Evolutionary conservation across 1,140 invertebrate species (phyloP).

Genomic region (Hypsibius dujardini): DNA sequence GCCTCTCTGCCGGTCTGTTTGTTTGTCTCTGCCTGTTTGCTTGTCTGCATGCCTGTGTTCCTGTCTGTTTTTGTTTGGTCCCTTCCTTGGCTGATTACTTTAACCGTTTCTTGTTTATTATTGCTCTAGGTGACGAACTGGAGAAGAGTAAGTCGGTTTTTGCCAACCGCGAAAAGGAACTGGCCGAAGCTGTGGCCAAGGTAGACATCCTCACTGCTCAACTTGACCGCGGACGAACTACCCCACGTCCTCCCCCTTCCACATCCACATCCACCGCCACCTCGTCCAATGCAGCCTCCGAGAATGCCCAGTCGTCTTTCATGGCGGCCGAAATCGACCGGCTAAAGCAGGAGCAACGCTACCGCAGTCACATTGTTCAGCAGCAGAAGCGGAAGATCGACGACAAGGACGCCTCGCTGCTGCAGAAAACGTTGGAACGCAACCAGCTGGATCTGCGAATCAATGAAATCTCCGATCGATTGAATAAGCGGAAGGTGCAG

Average conservation of each 20-base stretch:
- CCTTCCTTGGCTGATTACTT: too few relatives aligned
- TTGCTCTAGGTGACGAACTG: conserved; percentile 59
- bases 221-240: not conserved
- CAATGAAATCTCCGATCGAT: not conserved
- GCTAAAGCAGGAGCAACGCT: not conserved
- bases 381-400: conserved; percentile 5
- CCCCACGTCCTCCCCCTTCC: not conserved
- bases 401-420: not conserved
- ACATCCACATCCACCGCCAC: too few relatives aligned
- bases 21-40: too few relatives aligned
- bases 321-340: not conserved
- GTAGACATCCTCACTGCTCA: conserved; percentile 1
- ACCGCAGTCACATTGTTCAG: not conserved
- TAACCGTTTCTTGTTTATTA: too few relatives aligned
- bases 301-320: not conserved
- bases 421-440: not conserved
- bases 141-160: conserved; percentile 84
- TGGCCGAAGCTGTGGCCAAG: conserved; percentile 77
- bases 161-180: conserved; percentile 91
- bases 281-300: not conserved
- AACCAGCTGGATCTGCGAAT: not conserved
- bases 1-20: too few relatives aligned
- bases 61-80: too few relatives aligned
- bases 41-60: too few relatives aligned
- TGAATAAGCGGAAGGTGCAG: not conserved